Percentiles rank a stretch among this genome's conserved stretches.
These are phyloP conservation scores for Pygocentrus nattereri DNA, from an alignment of 2,797 vertebrate species.

Conservation along the genomic window DNA sequence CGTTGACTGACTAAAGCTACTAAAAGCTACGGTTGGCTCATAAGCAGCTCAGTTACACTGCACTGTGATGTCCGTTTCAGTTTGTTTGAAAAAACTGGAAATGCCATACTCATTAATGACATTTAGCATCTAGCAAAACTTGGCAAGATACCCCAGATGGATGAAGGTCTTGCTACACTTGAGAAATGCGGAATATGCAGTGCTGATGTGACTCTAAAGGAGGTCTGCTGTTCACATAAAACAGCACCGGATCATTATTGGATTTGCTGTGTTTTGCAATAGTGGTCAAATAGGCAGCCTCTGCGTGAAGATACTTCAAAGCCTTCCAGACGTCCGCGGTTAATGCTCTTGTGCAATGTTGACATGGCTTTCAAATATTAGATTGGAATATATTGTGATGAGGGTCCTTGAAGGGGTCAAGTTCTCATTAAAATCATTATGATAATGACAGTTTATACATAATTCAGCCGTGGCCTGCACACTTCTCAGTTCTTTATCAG, in stretches of 20 bases:
- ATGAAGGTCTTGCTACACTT: not conserved
- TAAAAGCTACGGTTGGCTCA: too few species aligned
- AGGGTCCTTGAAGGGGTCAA: slow-evolving; percentile 9
- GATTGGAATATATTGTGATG: slow-evolving; percentile 14
- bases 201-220: not conserved
- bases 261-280: slow-evolving; percentile 23
- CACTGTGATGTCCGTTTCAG: too few species aligned
- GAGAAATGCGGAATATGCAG: not conserved
- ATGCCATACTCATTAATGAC: too few species aligned
- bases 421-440: slow-evolving; percentile 29
- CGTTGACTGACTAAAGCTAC: too few species aligned
- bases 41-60: too few species aligned
- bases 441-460: slow-evolving; percentile 14
- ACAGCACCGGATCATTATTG: slow-evolving; percentile 1
- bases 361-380: slow-evolving; percentile 21
- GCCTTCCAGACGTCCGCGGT: slow-evolving; percentile 5
- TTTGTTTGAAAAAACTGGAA: too few species aligned
- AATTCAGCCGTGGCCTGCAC: not conserved
- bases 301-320: slow-evolving; percentile 21
- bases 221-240: slow-evolving; percentile 10
- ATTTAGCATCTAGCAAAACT: too few species aligned
- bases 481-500: not conserved
- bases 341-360: slow-evolving; percentile 13
- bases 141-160: too few species aligned
- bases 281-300: slow-evolving; percentile 29